Conservation (phyloP, 2,888 invertebrate species). For the Oscheius myriophilus region DNA sequence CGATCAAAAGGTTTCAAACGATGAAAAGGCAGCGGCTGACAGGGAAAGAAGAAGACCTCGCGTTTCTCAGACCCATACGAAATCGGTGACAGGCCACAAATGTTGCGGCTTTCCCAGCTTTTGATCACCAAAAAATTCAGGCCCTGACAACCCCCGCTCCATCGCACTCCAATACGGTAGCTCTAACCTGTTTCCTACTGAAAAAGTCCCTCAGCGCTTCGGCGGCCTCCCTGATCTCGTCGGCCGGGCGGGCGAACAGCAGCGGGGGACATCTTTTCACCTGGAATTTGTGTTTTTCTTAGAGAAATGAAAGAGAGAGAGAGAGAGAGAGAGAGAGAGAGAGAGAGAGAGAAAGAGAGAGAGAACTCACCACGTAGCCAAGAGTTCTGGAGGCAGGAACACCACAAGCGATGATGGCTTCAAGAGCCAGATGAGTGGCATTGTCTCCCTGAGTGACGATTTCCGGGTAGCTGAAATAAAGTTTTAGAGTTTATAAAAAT, state of each 20-base stretch:
- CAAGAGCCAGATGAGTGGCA: slow-evolving; percentile 23
- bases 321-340: not conserved
- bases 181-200: slow-evolving; percentile 46
- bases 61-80: no score
- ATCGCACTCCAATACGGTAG: no score
- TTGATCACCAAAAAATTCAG: no score
- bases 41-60: no score
- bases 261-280: slow-evolving; percentile 38
- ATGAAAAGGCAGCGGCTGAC: no score
- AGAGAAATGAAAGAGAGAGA: no score
- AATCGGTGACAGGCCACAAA: no score
- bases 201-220: slow-evolving; percentile 52
- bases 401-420: slow-evolving; percentile 39
- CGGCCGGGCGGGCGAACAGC: slow-evolving; percentile 42
- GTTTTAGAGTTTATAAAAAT: no score
- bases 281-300: no score
- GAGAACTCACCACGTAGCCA: slow-evolving; percentile 20
- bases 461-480: slow-evolving; percentile 25
- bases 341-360: not conserved
- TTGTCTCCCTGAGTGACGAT: slow-evolving; percentile 3
- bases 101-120: no score
- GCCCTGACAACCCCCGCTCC: no score
- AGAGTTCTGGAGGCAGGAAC: slow-evolving; percentile 33
- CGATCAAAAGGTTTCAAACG: no score
- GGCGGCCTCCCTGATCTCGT: slow-evolving; percentile 40